Conservation (phyloP, 92 coral and sea anemone genomes). For the Epizoanthus fatuus region DNA sequence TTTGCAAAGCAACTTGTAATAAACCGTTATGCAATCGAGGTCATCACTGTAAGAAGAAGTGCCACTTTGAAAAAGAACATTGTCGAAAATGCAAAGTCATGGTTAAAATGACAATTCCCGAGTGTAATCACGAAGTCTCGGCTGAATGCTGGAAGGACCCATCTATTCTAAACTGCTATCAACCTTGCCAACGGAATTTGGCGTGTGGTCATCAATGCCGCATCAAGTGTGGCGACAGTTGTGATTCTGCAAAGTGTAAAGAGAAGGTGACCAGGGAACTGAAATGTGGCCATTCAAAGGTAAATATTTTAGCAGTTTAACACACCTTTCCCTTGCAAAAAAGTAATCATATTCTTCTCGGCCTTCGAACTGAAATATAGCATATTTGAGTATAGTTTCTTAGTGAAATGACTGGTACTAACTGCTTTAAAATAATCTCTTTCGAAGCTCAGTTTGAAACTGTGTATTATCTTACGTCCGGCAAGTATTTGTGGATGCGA, state of each 20-base stretch:
- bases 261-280: conserved; percentile 22
- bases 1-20: conserved; percentile 49
- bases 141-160: conserved; percentile 34
- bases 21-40: conserved; percentile 26
- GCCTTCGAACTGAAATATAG: no score
- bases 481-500: no score
- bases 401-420: no score
- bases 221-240: conserved; percentile 56
- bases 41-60: conserved; percentile 50
- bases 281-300: conserved; percentile 41
- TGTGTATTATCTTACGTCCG: no score
- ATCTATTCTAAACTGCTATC: conserved; percentile 19
- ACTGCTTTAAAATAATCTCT: no score
- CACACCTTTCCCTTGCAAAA: neutral
- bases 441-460: no score
- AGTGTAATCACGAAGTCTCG: conserved; percentile 40
- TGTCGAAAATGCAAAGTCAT: conserved; percentile 40
- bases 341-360: no score
- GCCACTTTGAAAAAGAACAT: conserved; percentile 43
- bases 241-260: conserved; percentile 37
- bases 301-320: neutral
- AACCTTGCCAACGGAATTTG: conserved; percentile 45
- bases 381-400: no score
- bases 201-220: conserved; percentile 57
- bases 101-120: conserved; percentile 2